Evolutionary conservation across 2,113 vertebrate species (phyloP), one percentile per base, ranked within the genome.

Genomic region (Ciconia maguari): DNA sequence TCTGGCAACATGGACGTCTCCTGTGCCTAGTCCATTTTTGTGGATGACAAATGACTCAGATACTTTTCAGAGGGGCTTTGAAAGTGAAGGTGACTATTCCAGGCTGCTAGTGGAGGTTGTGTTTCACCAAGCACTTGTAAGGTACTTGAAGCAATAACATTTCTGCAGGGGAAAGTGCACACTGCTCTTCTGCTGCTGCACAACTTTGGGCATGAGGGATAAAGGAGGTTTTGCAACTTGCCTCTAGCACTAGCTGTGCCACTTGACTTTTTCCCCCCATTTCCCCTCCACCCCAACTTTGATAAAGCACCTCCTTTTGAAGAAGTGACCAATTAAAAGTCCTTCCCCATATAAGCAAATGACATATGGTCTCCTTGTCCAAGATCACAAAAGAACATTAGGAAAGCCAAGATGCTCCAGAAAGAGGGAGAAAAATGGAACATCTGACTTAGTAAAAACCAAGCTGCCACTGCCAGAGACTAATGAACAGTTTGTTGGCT

Each of bases 401-500:
- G 89, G 94, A 95, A 96, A 97, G 93, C 96, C 94, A 96, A 96
- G 84, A 89, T 85, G 91, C 87, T 97, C 78, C 87, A 96, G 87
- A 93, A 97, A 95, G 69, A 94, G 54, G 72, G 94, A 90, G 87
- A 92, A 95, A 96, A 95, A 96, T 95, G 84, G 91, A 97, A 95
- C 89, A 87, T 95, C 94, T 95, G 95, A 96, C 96, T 95, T 96
- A 82, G 93, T 95, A 54, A 95, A 97, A 97, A 94, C 78, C 93
- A 91, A 95, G 95, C 93, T 96, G 95, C 95, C 94, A 90, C 77
- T 97, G 95, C 94, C 95, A 94, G 95, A 96, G 78, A 95, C 96
- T 97, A 95, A 97, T 94, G 95, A 97, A 97, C 91, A 93, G 93
- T 97, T 95, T 96, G 91, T 91, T 97, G 96, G 96, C 97, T 97